A percentile compares a stretch with the other conserved stretches of the same genome.
Evolutionary conservation across 1,140 invertebrate species (phyloP).

Genomic region (Sinella curviseta): DNA sequence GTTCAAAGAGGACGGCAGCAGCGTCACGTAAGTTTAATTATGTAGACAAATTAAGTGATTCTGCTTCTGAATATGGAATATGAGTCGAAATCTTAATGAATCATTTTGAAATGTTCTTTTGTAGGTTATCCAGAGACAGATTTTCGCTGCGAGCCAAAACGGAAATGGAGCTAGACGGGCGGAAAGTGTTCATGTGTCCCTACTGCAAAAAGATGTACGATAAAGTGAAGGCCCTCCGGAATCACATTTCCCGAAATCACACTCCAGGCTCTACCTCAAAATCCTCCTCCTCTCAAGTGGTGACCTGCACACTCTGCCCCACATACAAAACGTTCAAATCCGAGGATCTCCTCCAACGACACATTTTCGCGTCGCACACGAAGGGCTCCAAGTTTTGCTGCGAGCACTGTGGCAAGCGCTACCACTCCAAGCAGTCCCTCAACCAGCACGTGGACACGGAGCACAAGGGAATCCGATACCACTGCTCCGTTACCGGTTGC

Average conservation of each 20-base stretch:
- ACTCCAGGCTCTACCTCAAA: too few species aligned
- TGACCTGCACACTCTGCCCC: neutral
- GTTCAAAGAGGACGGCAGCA: neutral
- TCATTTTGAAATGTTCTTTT: neutral
- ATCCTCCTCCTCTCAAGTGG: neutral
- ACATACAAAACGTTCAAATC: neutral
- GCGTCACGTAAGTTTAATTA: neutral
- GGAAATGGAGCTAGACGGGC: neutral
- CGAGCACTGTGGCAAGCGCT: neutral
- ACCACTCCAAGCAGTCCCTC: neutral
- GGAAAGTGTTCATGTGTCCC: neutral
- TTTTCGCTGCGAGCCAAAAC: neutral
- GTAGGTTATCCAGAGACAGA: neutral
- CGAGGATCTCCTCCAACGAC: neutral
- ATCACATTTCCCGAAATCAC: neutral
- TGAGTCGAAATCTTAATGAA: neutral
- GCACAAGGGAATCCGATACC: neutral
- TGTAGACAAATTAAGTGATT: neutral
- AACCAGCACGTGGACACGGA: neutral
- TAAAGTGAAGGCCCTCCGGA: neutral
- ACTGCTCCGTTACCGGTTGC: neutral
- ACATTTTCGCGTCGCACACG: neutral
- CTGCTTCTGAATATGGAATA: too few species aligned
- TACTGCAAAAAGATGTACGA: neutral
- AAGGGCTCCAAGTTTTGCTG: neutral